phyloP scores from a whole-genome alignment of 2,888 invertebrate species.

The Nezara viridula region DNA sequence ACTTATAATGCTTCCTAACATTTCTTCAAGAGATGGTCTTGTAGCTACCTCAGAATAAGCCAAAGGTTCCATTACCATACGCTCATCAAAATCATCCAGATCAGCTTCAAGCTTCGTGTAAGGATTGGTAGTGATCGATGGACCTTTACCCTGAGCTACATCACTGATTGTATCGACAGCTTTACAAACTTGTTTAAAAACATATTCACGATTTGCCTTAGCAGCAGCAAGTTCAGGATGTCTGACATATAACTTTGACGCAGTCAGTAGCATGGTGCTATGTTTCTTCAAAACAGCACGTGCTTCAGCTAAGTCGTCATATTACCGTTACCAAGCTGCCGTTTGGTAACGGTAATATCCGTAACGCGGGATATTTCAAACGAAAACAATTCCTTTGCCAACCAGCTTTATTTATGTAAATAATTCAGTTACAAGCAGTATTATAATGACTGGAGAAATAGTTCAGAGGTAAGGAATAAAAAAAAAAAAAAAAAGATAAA shows the following conservation, averaged over 20 bases:
- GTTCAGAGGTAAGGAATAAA: no score
- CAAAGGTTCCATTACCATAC: constrained; percentile 96
- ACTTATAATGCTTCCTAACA: constrained; percentile 96
- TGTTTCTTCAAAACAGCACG: constrained; percentile 96
- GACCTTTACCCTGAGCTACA: constrained; percentile 90
- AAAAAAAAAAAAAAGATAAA: no score
- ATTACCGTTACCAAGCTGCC: constrained; percentile 93
- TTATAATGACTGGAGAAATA: no score
- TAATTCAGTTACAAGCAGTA: no score
- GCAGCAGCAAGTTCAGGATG: constrained; percentile 98
- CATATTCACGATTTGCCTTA: constrained; percentile 96
- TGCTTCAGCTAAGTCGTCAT: constrained; percentile 96
- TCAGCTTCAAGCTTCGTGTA: constrained; percentile 96
- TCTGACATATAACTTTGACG: constrained; percentile 95
- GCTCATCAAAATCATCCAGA: constrained; percentile 95
- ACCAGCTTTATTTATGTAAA: no score
- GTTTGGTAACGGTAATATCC: constrained; percentile 89
- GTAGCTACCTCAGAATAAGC: constrained; percentile 94
- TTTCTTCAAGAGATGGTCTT: constrained; percentile 92
- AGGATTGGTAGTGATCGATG: constrained; percentile 73
- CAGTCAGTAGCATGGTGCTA: constrained; percentile 95
- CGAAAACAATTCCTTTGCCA: no score
- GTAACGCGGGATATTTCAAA: no score
- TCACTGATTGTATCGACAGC: constrained; percentile 96
- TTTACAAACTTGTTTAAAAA: constrained; percentile 93